Evolutionary conservation across 2,888 invertebrate species (phyloP).

Genomic region (Nymphalis c-album): DNA sequence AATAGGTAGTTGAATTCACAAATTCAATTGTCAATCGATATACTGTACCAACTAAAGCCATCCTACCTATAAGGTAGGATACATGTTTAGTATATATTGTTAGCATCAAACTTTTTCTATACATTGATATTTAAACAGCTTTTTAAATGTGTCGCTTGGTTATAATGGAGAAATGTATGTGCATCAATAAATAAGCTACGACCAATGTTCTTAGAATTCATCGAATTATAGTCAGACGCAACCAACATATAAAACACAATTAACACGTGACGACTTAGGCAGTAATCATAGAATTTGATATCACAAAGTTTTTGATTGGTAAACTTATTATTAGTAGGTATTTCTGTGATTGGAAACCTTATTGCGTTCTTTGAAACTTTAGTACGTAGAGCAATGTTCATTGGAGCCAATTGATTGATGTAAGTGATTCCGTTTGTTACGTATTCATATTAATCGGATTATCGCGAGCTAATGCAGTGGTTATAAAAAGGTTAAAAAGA

Average conservation of each 20-base stretch:
- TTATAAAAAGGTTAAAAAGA: constrained; percentile 14
- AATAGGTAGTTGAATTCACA: constrained; percentile 70
- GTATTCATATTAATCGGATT: constrained; percentile 14
- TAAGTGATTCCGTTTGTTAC: background rate
- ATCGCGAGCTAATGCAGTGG: background rate
- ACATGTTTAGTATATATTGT: constrained; percentile 46
- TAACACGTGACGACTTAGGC: constrained; percentile 52
- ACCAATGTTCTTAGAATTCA: background rate
- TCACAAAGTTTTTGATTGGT: constrained; percentile 47
- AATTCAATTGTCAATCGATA: constrained; percentile 78
- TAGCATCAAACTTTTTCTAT: constrained; percentile 11
- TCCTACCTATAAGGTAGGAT: constrained; percentile 33
- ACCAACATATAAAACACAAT: constrained; percentile 48
- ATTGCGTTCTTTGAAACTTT: constrained; percentile 1
- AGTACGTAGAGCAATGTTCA: background rate
- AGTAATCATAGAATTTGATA: constrained; percentile 46
- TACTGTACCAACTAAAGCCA: constrained; percentile 66
- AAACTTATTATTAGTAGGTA: constrained; percentile 43
- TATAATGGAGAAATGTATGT: background rate
- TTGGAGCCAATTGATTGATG: background rate
- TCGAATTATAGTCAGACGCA: background rate
- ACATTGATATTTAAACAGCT: constrained; percentile 42
- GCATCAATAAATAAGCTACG: constrained; percentile 40
- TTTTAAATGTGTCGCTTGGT: background rate
- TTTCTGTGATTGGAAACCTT: constrained; percentile 19